These are phyloP conservation scores for Mirza zaza DNA, from an alignment of 2,113 vertebrate genomes.

Conservation along the genomic window DNA sequence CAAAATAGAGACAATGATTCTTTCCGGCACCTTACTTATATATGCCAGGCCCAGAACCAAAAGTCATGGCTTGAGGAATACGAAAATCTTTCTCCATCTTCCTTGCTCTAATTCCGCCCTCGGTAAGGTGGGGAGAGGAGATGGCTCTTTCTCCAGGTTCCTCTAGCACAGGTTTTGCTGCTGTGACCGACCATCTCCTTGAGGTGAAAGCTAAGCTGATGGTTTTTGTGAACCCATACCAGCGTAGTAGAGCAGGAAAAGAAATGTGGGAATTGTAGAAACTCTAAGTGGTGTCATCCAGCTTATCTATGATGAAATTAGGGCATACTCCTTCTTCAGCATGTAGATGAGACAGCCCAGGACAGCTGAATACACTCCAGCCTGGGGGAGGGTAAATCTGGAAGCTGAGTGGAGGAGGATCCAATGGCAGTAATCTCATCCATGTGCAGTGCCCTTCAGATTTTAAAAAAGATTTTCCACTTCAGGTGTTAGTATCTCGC, in stretches of 20 bases:
- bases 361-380: no score
- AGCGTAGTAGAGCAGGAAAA: not conserved
- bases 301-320: not conserved
- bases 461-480: not conserved
- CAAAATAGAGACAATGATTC: not conserved
- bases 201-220: not conserved
- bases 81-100: not conserved
- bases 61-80: not conserved
- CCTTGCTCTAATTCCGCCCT: not conserved
- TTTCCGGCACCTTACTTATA: not conserved
- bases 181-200: not conserved
- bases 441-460: not conserved
- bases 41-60: not conserved
- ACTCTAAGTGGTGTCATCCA: not conserved
- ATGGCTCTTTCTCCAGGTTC: not conserved
- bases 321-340: not conserved
- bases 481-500: not conserved
- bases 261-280: not conserved
- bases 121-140: not conserved
- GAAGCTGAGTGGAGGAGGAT: not conserved
- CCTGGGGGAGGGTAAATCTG: not conserved
- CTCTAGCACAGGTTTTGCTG: not conserved
- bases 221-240: not conserved
- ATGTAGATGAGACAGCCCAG: not conserved
- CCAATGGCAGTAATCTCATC: not conserved